Base-by-base conservation (phyloP, 2,888 invertebrate species). In the Masnerella sp. region DNA sequence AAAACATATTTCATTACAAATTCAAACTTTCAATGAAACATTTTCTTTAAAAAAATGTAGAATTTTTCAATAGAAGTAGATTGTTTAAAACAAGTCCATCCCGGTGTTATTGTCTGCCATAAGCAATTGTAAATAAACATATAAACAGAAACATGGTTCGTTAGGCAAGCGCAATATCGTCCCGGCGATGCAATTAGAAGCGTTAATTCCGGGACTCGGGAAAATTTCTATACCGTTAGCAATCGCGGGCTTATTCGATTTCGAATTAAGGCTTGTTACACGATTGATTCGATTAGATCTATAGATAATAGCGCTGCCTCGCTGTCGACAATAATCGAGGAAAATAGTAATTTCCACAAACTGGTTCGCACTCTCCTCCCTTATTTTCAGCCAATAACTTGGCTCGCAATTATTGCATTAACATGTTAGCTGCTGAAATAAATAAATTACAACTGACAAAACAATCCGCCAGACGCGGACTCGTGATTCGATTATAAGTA, bases 271-370 rank as follows among this genome's bases (percentile, higher is more conserved):
- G 68, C 78, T 81, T 77, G 77, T 81, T 80, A 79, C 77, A 42
- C 78, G 82, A 80, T 79, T 78, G 78, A 78, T 78, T 76, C 79
- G 79, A 80, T 80, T 79, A 78, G 79, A 79, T 80, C 78, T 75
- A 76, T 76, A 68, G 76, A 78, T 76, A 75, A 80, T 78, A 70
- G 49, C 72, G 74, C 69, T 73, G 74, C 67, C 70, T 78, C 73
- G 76, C 75, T 76, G 75, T 77, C 79, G 70, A 74, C 71, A 74
- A 76, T 74, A 74, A 74, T 76, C 68, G 75, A 71, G 61, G 65
- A 70, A 74, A 70, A 51, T 51, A 77, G 77, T 74, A 75, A 76
- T 72, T 74, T 70, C 49, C 43, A 51, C 69, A 61, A 74, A 64
- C 54, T 64, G 49, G 51, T 64, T 78, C 71, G 59, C 70, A 73